Evolutionary conservation across 2,797 vertebrate genomes (phyloP).

Genomic region (Poeciliopsis infans): DNA sequence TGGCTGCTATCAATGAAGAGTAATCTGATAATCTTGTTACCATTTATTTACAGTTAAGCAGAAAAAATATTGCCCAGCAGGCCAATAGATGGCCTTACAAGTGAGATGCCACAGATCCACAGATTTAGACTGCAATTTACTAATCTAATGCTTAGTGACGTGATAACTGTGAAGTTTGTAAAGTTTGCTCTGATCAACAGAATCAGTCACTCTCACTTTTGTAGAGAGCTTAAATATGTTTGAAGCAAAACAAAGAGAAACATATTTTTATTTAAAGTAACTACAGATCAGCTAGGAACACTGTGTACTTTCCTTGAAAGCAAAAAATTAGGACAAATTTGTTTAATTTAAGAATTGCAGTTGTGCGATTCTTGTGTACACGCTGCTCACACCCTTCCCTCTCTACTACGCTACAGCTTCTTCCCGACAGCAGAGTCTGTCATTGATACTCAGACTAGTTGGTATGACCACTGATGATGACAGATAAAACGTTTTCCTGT

Average conservation of each 20-base stretch:
- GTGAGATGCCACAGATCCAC: constrained; percentile 46
- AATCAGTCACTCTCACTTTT: not conserved
- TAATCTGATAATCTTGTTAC: constrained; percentile 78
- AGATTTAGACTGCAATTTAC: constrained; percentile 69
- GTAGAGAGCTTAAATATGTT: not conserved
- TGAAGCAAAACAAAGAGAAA: not conserved
- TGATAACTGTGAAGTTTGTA: constrained; percentile 29
- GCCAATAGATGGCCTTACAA: constrained; percentile 24
- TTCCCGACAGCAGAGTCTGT: no score
- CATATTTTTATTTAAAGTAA: not conserved
- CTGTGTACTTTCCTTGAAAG: not conserved
- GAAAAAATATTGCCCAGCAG: constrained; percentile 64
- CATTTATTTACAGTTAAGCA: constrained; percentile 69
- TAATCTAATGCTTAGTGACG: constrained; percentile 62
- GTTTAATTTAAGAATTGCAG: no score
- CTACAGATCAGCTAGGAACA: not conserved
- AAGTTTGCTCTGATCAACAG: not conserved
- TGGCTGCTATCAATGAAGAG: constrained; percentile 44
- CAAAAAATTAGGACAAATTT: not conserved
- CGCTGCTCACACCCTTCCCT: no score
- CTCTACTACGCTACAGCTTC: no score
- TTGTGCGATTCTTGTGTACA: no score
- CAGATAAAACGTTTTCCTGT: no score
- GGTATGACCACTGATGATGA: no score
- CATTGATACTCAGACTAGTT: no score